Evolutionary conservation across 2,888 invertebrate genomes (phyloP), one percentile per base, ranked within the genome.

Genomic region (Plebejus anna): DNA sequence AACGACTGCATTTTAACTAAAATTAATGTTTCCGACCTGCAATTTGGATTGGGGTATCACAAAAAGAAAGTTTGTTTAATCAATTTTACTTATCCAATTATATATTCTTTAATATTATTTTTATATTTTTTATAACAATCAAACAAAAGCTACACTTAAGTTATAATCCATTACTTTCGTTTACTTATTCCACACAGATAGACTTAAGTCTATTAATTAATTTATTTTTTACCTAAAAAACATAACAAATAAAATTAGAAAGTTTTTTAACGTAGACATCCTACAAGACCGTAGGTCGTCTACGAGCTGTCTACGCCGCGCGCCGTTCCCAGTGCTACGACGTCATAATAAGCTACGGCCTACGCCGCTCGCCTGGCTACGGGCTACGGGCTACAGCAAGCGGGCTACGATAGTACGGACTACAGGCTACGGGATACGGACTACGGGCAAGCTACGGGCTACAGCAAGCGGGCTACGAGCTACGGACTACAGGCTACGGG

Each of bases 1-100:
- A 78, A 77, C 71, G 71, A 70, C 70, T 79, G 78, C 76, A 79
- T 75, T 77, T 79, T 77, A 78, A 78, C 76, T 79, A 76, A 75
- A 71, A 77, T 76, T 76, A 71, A 78, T 73, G 77, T 77, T 76
- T 55, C 76, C 73, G 16, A 76, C 70, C 73, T 76, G 13, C 36
- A 13, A 66, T 36, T 13, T 13, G 9, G 13, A 1, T 5, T 32
- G 5, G 3, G 11, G 9, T 11, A 32, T 6, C 9, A 28, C 13
- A 28, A 66, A 66, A 28, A 2, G 22, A 66, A 66, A 32, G 16
- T 66, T 66, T 13, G 13, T 36, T 66, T 66, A 66, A 4, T 32
- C 28, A 11, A 61, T 61, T 66, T 4, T 16, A 13, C 13, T 32
- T 9, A 36, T 16, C 13, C 16, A 36, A 66, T 16, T 2, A 32